Evolutionary conservation across 2,888 invertebrate species (phyloP).

Genomic region (Ormyrus labotus): DNA sequence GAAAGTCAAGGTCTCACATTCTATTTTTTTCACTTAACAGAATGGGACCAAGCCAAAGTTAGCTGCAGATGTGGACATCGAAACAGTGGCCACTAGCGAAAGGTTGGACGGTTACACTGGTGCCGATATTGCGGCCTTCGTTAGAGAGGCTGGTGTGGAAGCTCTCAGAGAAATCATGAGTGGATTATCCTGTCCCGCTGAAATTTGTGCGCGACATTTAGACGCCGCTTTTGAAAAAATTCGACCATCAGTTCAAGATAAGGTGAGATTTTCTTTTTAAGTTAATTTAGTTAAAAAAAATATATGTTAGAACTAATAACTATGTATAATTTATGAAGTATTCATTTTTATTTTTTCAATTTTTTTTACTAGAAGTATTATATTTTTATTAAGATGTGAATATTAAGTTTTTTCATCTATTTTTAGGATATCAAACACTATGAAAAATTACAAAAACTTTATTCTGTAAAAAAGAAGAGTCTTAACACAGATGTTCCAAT

Average conservation of each 20-base stretch:
- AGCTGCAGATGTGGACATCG: conserved; percentile 86
- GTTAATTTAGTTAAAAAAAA: not conserved
- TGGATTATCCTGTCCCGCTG: conserved; percentile 74
- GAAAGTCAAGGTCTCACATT: not conserved
- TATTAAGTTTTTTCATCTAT: not conserved
- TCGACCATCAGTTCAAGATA: conserved; percentile 90
- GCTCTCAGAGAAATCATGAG: conserved; percentile 87
- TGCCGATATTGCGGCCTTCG: conserved; percentile 93
- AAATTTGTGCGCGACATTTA: conserved; percentile 85
- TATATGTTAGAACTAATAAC: too few species aligned
- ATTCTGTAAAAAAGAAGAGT: conserved; percentile 77
- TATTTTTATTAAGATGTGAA: not conserved
- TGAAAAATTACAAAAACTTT: conserved; percentile 83
- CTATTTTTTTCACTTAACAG: conserved; percentile 72
- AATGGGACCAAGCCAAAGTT: conserved; percentile 88
- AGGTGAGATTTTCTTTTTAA: conserved; percentile 75
- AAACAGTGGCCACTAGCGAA: conserved; percentile 82
- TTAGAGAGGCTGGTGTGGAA: conserved; percentile 90
- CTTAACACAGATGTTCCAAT: conserved; percentile 79
- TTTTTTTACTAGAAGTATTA: conserved; percentile 7
- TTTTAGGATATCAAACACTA: conserved; percentile 85
- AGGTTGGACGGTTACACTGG: conserved; percentile 90
- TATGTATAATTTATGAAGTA: not conserved
- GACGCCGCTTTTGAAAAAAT: conserved; percentile 86
- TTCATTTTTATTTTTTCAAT: conserved; percentile 14